Percentiles rank a stretch among this genome's conserved stretches.
Conservation (phyloP, 1,140 invertebrate species). For the Stratiolaelaps scimitus region DNA sequence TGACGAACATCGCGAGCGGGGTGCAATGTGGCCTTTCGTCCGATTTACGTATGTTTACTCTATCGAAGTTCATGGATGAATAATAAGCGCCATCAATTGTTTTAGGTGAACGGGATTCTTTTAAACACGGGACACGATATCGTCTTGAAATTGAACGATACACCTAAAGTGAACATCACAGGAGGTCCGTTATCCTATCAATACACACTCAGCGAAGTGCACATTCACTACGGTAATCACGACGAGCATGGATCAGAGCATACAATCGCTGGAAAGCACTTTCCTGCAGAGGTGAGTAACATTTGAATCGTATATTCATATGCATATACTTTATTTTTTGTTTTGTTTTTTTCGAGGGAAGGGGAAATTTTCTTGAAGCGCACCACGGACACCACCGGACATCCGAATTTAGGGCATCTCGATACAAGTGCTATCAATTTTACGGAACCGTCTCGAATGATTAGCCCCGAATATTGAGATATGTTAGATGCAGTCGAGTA, state of each 20-base stretch:
- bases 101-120: conserved; percentile 66
- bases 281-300: conserved; percentile 74
- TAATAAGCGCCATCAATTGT: conserved; percentile 31
- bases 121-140: conserved; percentile 86
- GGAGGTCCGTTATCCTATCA: conserved; percentile 86
- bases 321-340: no score
- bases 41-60: conserved; percentile 25
- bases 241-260: conserved; percentile 82
- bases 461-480: no score
- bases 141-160: conserved; percentile 72
- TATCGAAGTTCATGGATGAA: conserved; percentile 27
- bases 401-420: no score
- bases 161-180: conserved; percentile 74
- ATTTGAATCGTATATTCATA: no score
- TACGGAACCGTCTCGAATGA: no score
- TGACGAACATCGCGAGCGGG: no score
- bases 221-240: conserved; percentile 80
- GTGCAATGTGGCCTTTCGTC: conserved; percentile 19
- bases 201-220: conserved; percentile 86
- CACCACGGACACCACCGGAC: neutral
- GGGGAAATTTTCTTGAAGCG: conserved; percentile 13
- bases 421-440: no score
- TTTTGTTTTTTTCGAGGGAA: neutral
- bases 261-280: conserved; percentile 75
- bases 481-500: no score